Evolutionary conservation across 2,888 invertebrate genomes (phyloP).

Genomic region (Sepiola atlantica): DNA sequence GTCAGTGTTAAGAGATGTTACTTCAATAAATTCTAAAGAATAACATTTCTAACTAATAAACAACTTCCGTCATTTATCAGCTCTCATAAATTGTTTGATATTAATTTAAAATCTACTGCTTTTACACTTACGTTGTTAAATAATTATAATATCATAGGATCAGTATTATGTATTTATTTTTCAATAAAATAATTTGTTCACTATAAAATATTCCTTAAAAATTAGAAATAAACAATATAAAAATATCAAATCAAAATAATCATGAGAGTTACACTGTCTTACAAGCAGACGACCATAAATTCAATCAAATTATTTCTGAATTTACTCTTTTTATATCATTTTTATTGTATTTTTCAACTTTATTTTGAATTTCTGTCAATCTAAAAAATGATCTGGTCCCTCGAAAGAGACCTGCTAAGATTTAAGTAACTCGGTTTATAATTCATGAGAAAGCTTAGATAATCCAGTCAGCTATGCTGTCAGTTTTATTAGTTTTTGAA

Average conservation of each 20-base stretch:
- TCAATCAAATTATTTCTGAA: neutral
- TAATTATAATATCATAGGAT: neutral
- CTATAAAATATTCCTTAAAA: neutral
- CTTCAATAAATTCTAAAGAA: neutral
- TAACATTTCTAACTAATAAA: neutral
- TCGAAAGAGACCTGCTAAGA: neutral
- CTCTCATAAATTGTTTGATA: neutral
- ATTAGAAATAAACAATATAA: neutral
- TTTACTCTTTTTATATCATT: neutral
- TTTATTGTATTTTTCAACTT: neutral
- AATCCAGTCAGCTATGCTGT: conserved; percentile 9
- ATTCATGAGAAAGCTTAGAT: neutral
- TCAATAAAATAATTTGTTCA: neutral
- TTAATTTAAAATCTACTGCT: neutral
- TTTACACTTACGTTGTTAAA: neutral
- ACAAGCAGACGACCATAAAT: neutral
- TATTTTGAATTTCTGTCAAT: neutral
- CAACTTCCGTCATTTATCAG: neutral
- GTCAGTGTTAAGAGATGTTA: too few relatives aligned
- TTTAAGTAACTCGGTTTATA: neutral
- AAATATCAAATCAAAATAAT: neutral
- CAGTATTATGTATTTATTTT: neutral
- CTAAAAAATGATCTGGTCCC: neutral
- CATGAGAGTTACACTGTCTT: neutral
- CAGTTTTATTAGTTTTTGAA: neutral